A percentile compares a stretch with the other conserved stretches of the same genome.
phyloP scores from a whole-genome alignment of 2,113 vertebrate genomes.

The Blennius ocellaris region DNA sequence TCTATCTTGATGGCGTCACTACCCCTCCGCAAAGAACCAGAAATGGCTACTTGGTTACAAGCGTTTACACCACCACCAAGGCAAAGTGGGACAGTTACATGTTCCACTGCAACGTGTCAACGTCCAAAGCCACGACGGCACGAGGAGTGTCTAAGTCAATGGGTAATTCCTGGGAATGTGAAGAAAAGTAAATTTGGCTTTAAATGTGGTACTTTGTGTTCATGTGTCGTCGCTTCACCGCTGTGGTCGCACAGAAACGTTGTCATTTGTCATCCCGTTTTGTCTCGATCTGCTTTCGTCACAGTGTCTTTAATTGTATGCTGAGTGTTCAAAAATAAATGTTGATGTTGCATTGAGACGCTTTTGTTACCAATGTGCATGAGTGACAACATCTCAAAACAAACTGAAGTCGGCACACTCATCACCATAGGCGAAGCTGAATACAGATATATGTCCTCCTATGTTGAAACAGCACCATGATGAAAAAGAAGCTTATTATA shows the following conservation, averaged over 20 bases:
- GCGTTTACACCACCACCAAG: constrained; percentile 33
- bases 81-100: accelerated
- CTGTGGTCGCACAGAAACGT: constrained; percentile 9
- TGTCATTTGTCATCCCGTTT: neutral
- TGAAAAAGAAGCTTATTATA: no score
- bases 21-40: neutral
- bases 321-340: constrained; percentile 49
- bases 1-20: neutral
- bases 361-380: constrained; percentile 24
- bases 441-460: no score
- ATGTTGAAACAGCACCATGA: no score
- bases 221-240: neutral
- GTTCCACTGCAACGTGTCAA: neutral
- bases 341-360: constrained; percentile 39
- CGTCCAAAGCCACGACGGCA: accelerated
- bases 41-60: neutral
- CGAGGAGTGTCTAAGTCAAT: accelerated
- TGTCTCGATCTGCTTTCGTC: constrained; percentile 32
- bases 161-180: neutral
- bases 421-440: neutral
- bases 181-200: neutral
- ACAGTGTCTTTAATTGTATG: constrained; percentile 27
- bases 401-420: neutral
- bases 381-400: neutral
- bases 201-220: constrained; percentile 21